Percentiles rank a stretch among this genome's conserved stretches.
phyloP scores from a whole-genome alignment of 2,113 vertebrate genomes.

The Origma solitaria region DNA sequence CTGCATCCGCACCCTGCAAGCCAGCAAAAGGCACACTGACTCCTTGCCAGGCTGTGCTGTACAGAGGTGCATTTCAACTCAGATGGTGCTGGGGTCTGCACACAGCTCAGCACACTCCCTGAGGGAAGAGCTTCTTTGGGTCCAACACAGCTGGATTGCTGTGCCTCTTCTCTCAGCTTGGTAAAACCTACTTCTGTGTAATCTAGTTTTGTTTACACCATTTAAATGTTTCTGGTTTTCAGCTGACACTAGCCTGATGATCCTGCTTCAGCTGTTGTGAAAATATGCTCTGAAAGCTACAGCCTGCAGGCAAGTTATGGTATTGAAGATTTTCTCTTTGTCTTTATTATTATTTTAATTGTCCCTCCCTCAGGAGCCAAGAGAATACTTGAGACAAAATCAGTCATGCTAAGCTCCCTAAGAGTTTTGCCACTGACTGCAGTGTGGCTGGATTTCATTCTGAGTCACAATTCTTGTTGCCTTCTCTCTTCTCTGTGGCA shows the following conservation, averaged over 20 bases:
- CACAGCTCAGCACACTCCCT: not conserved
- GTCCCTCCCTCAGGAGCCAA: not conserved
- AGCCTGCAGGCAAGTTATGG: not conserved
- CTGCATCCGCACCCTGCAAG: not conserved
- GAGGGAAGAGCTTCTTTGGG: not conserved
- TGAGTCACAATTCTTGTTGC: constrained; percentile 20
- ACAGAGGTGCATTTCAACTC: not conserved
- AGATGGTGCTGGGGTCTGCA: not conserved
- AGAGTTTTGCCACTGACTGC: constrained; percentile 15
- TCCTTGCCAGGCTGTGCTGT: not conserved
- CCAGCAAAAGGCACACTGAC: not conserved
- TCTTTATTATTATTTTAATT: not conserved
- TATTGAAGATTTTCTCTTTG: not conserved
- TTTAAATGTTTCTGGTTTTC: not conserved
- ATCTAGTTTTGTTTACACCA: not conserved
- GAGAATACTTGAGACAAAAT: not conserved
- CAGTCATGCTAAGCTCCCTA: not conserved
- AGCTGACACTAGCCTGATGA: not conserved
- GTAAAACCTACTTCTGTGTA: not conserved
- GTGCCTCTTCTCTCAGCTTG: not conserved
- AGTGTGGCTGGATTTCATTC: constrained; percentile 25
- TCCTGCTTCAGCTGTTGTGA: not conserved
- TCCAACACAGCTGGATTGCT: not conserved
- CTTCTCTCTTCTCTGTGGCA: constrained; percentile 1
- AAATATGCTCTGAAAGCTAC: not conserved